phyloP scores from a whole-genome alignment of 2,888 invertebrate species.

The Megastigmus dorsalis region DNA sequence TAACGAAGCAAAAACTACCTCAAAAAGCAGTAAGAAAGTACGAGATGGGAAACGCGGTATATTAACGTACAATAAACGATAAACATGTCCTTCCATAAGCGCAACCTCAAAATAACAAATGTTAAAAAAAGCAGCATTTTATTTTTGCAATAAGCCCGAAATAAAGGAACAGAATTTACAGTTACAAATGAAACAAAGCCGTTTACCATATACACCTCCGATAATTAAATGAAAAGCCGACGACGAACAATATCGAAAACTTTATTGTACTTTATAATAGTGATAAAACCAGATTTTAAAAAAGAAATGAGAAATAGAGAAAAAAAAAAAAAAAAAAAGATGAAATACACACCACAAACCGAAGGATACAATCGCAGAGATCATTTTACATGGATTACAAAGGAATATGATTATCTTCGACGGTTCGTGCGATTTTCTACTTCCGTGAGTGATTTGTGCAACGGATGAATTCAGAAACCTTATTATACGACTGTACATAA shows the following conservation, averaged over 20 bases:
- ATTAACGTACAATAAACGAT: constrained; percentile 69
- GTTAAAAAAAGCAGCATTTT: constrained; percentile 66
- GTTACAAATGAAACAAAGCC: constrained; percentile 52
- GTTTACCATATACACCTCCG: constrained; percentile 44
- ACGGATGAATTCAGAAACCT: constrained; percentile 21
- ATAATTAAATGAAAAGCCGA: constrained; percentile 45
- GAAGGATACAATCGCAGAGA: constrained; percentile 13
- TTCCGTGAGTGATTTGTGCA: constrained; percentile 38
- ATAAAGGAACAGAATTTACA: constrained; percentile 51
- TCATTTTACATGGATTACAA: constrained; percentile 26
- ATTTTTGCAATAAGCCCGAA: constrained; percentile 70
- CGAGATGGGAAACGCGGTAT: constrained; percentile 57
- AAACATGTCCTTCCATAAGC: constrained; percentile 72
- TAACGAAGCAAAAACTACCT: constrained; percentile 47
- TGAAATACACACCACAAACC: not conserved
- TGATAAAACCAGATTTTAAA: too few relatives aligned
- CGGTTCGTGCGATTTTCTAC: constrained; percentile 43
- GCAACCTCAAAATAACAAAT: constrained; percentile 73
- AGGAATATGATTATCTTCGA: constrained; percentile 21
- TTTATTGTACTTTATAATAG: constrained; percentile 47
- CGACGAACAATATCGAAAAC: constrained; percentile 42
- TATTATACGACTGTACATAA: constrained; percentile 36
- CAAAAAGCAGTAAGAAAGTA: constrained; percentile 48
- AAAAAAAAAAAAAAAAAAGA: not conserved
- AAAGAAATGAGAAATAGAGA: not conserved